Evolutionary conservation across 2,113 vertebrate species (phyloP), one percentile per base, ranked within the genome.

Genomic region (Pavo muticus): DNA sequence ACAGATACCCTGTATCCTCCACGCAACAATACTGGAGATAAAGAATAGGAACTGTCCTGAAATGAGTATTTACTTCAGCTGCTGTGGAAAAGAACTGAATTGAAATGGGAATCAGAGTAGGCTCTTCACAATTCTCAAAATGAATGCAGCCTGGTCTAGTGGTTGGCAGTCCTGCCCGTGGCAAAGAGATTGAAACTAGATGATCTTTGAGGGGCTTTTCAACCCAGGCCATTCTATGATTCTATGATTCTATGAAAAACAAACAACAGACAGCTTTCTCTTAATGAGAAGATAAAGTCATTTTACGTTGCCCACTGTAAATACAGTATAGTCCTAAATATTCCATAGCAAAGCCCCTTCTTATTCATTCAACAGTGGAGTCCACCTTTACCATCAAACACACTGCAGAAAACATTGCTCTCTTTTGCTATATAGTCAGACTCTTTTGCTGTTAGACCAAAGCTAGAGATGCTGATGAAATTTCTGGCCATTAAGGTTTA

Each of bases 191-290:
- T 48, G 47, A 48, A 48, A 48, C 21, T 3, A 23, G 47, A 48
- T 48, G 47, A 48, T 48, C 47, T 23, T 48, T 48, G 11, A 48
- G 47, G 47, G 21, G 21, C 47, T 48, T 12, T 48, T 48, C 47
- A 12, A 48, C 47, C 47, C 47, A 23, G 10, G 47, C 47, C 47
- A 48, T 48, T 48, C 47, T 48, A 23, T 11, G 21, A 48, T 48
- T 48, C 47, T 23, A 10, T 48, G 47, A 48, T 44, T 44, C 42
- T 84, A 85, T 35, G 11, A 87, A 83, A 89, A 78, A 54, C 21
- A 87, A 92, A 87, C 54, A 92, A 94, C 21, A 47, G 89, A 60
- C 8, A 19, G 20, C n/a, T 79, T 89, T 89, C 56, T 77, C 87
- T 21, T 67, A 85, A 21, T 35, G 32, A 56, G 94, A 91, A 16